These are phyloP conservation scores for Ormyrus nitidulus DNA, from an alignment of 2,888 invertebrate species.

Conservation along the genomic window DNA sequence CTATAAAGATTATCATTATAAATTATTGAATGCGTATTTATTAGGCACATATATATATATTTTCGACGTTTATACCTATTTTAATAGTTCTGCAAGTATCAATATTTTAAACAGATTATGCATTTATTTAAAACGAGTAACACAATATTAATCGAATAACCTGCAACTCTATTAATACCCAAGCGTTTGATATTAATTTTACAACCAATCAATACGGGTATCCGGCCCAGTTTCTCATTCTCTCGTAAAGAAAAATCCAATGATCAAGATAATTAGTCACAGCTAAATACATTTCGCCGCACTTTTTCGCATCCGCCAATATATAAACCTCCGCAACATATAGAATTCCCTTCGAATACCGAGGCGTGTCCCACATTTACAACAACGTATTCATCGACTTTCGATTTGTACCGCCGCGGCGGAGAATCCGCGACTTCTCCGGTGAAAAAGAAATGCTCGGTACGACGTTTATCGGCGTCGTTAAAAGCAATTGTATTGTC, in stretches of 20 bases:
- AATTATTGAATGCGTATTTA: no score
- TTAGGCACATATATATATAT: neutral
- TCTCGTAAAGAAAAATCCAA: constrained; percentile 17
- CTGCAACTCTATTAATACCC: constrained; percentile 8
- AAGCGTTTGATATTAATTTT: neutral
- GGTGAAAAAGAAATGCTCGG: no score
- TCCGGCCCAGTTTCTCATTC: neutral
- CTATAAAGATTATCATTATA: no score
- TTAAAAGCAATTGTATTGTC: constrained; percentile 4
- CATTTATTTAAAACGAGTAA: no score
- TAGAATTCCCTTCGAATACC: neutral
- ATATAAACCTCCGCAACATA: neutral
- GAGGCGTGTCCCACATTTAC: neutral
- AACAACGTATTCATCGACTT: neutral
- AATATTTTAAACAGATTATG: no score
- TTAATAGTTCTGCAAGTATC: no score
- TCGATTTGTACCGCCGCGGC: neutral
- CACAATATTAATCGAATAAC: neutral
- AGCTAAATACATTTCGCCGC: no score
- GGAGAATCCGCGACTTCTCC: neutral
- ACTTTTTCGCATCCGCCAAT: neutral
- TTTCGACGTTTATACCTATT: no score
- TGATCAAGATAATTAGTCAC: constrained; percentile 20
- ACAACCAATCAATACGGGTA: constrained; percentile 8
- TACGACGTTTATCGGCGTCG: neutral